Percentiles rank a stretch among this genome's conserved stretches.
Conservation (phyloP, 2,888 invertebrate genomes). For the Axea sp. region DNA sequence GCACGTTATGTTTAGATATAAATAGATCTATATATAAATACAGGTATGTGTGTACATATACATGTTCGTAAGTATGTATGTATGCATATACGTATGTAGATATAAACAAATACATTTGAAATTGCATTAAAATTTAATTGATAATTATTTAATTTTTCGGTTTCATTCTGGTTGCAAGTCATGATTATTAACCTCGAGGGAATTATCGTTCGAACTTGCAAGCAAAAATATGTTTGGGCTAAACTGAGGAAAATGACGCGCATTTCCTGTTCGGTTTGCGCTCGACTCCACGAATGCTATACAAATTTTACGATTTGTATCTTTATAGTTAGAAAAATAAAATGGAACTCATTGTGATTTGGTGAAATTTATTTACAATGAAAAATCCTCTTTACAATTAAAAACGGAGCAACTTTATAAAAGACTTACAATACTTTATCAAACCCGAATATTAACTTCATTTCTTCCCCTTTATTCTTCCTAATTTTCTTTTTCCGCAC, state of each 20-base stretch:
- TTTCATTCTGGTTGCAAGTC: constrained; percentile 13
- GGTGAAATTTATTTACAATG: constrained; percentile 58
- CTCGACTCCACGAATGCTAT: too few relatives aligned
- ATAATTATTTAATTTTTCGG: not conserved
- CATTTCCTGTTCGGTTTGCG: constrained; percentile 45
- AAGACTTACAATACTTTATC: constrained; percentile 31
- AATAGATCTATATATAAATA: not conserved
- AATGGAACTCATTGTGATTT: constrained; percentile 31
- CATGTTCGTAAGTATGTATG: too few relatives aligned
- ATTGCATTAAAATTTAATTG: constrained; percentile 20
- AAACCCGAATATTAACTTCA: constrained; percentile 15
- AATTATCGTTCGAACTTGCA: constrained; percentile 43
- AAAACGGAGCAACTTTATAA: constrained; percentile 49
- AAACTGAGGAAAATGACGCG: constrained; percentile 51
- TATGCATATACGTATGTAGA: too few relatives aligned
- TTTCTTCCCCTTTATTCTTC: not conserved
- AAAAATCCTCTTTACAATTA: constrained; percentile 57
- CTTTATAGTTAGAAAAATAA: too few relatives aligned
- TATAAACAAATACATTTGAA: too few relatives aligned
- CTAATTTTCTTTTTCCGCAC: not conserved
- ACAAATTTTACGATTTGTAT: too few relatives aligned
- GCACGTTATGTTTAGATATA: constrained; percentile 34
- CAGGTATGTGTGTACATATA: too few relatives aligned
- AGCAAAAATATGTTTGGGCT: constrained; percentile 47
- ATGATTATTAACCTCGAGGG: constrained; percentile 34